phyloP scores from a whole-genome alignment of 92 coral and sea anemone genomes.

The Palythoa heliodiscus region DNA sequence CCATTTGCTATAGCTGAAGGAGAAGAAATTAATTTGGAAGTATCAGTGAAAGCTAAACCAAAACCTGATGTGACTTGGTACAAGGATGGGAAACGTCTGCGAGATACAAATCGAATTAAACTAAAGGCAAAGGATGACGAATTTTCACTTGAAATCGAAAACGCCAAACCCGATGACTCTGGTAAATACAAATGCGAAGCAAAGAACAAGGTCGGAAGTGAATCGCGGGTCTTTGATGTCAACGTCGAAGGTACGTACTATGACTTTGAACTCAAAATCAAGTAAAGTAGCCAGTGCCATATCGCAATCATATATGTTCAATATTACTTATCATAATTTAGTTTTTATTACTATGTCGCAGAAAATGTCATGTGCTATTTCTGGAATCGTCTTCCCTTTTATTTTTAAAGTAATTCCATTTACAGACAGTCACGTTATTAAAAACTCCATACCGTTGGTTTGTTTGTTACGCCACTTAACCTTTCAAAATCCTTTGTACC shows the following conservation, averaged over 20 bases:
- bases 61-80: constrained; percentile 85
- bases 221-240: constrained; percentile 76
- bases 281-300: too few species aligned
- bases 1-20: constrained; percentile 71
- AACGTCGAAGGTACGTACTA: constrained; percentile 75
- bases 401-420: too few species aligned
- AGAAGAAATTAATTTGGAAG: constrained; percentile 76
- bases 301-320: not conserved
- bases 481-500: too few species aligned
- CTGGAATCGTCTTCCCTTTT: too few species aligned
- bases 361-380: too few species aligned
- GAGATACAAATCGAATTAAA: constrained; percentile 60
- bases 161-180: constrained; percentile 78
- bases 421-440: too few species aligned
- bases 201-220: constrained; percentile 78
- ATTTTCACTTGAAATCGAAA: constrained; percentile 62
- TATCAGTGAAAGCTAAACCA: constrained; percentile 86
- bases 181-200: constrained; percentile 92
- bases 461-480: too few species aligned
- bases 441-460: too few species aligned
- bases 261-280: not conserved
- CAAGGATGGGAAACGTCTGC: constrained; percentile 79
- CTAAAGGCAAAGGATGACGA: constrained; percentile 67
- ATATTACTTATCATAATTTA: too few species aligned
- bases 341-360: too few species aligned